These are phyloP conservation scores for Sympetrum striolatum DNA, from an alignment of 2,888 invertebrate species.

Conservation along the genomic window DNA sequence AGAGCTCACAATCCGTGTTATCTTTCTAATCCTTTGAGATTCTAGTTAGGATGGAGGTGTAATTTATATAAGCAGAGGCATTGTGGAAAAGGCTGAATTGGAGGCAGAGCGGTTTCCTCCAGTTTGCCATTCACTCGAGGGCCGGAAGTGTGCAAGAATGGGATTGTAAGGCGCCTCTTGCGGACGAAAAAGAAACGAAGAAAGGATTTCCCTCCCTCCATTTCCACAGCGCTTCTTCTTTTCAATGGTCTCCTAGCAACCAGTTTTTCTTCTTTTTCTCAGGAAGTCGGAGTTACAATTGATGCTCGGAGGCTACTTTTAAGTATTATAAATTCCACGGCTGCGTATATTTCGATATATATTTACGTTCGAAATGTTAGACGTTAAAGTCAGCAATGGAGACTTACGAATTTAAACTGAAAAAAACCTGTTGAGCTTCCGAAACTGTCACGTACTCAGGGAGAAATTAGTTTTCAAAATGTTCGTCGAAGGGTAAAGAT, in stretches of 20 bases:
- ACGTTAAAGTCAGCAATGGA: too few species aligned
- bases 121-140: background rate
- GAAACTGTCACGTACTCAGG: too few species aligned
- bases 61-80: slow-evolving; percentile 5
- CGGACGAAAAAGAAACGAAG: background rate
- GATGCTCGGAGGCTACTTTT: background rate
- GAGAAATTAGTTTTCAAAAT: too few species aligned
- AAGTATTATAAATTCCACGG: too few species aligned
- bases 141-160: slow-evolving; percentile 13
- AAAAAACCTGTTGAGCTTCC: too few species aligned
- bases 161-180: background rate
- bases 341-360: too few species aligned
- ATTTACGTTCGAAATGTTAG: too few species aligned
- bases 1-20: too few species aligned
- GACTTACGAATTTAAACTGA: too few species aligned
- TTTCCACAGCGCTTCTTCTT: background rate
- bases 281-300: background rate
- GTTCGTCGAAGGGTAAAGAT: too few species aligned
- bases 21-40: too few species aligned
- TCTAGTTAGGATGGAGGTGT: background rate
- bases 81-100: slow-evolving; percentile 5
- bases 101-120: slow-evolving; percentile 3
- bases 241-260: background rate
- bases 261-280: background rate
- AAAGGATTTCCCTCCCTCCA: background rate